Evolutionary conservation across 2,797 vertebrate genomes (phyloP).

Genomic region (Protonibea diacanthus): DNA sequence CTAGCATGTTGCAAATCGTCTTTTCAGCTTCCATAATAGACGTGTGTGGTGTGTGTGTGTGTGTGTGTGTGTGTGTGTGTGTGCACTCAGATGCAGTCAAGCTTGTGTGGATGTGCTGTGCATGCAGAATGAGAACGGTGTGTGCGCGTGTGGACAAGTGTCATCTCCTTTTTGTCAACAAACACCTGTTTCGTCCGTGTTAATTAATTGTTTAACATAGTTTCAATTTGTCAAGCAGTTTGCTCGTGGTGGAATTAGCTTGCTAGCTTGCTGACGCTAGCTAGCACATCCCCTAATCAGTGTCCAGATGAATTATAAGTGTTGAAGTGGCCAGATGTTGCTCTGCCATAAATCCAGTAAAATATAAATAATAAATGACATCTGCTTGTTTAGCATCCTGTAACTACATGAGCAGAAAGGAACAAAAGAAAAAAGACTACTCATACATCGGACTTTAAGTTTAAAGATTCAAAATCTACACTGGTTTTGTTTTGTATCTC

Average conservation of each 20-base stretch:
- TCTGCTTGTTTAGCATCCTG: constrained; percentile 6
- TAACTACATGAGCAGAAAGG: not conserved
- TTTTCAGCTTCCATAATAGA: constrained; percentile 16
- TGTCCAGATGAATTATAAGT: constrained; percentile 76
- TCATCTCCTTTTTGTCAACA: constrained; percentile 63
- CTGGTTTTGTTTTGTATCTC: not conserved
- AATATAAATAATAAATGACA: constrained; percentile 49
- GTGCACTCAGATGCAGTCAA: not conserved
- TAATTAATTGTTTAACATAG: constrained; percentile 82
- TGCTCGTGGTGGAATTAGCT: constrained; percentile 61
- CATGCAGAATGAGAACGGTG: constrained; percentile 37
- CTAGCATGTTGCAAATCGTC: constrained; percentile 24
- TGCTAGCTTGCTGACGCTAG: constrained; percentile 71
- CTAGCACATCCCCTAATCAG: constrained; percentile 64
- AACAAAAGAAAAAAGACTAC: not conserved
- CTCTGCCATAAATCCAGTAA: constrained; percentile 32
- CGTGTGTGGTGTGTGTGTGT: not conserved
- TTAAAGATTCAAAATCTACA: not conserved
- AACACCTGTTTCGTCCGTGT: constrained; percentile 77
- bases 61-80: not conserved
- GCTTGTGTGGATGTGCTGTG: constrained; percentile 36
- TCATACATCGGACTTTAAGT: not conserved
- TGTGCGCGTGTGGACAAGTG: constrained; percentile 36
- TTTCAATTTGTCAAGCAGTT: constrained; percentile 80
- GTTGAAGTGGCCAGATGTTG: constrained; percentile 73